Percentiles rank a stretch among this genome's conserved stretches.
phyloP scores from a whole-genome alignment of 2,797 vertebrate species.

The Melanotaenia parkinsoni region DNA sequence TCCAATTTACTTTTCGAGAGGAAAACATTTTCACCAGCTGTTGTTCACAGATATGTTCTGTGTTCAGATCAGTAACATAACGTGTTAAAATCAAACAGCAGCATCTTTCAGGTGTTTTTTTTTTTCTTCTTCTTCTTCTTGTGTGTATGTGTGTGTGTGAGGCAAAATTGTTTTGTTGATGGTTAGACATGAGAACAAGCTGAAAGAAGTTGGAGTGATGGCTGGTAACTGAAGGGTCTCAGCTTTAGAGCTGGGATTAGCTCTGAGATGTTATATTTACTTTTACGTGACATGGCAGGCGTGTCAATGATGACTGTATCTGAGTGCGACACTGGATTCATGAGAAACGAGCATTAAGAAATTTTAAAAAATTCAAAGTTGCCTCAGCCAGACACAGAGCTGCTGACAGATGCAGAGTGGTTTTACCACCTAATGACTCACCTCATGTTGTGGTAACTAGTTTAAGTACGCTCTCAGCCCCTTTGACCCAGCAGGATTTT shows the following conservation, averaged over 20 bases:
- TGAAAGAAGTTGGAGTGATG: slow-evolving; percentile 7
- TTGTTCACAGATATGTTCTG: background rate
- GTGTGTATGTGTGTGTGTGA: background rate
- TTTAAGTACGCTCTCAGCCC: slow-evolving; percentile 11
- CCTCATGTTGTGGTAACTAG: slow-evolving; percentile 3
- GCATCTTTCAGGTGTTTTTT: background rate
- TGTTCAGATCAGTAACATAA: slow-evolving; percentile 5
- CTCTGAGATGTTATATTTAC: slow-evolving; percentile 7
- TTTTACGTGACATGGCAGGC: background rate
- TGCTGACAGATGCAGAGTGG: background rate
- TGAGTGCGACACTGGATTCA: background rate
- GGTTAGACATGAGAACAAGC: background rate
- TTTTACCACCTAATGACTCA: background rate
- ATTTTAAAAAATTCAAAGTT: background rate
- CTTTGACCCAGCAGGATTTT: slow-evolving; percentile 25
- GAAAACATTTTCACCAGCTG: slow-evolving; percentile 5
- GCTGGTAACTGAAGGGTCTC: slow-evolving; percentile 7
- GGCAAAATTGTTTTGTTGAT: background rate
- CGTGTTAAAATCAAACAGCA: background rate
- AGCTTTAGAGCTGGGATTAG: slow-evolving; percentile 5
- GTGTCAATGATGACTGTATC: background rate
- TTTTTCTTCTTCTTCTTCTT: background rate
- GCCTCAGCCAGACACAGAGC: background rate
- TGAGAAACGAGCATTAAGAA: background rate
- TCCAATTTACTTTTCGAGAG: slow-evolving; percentile 18